phyloP scores from a whole-genome alignment of 2,797 vertebrate species.

The Staurois parvus region DNA sequence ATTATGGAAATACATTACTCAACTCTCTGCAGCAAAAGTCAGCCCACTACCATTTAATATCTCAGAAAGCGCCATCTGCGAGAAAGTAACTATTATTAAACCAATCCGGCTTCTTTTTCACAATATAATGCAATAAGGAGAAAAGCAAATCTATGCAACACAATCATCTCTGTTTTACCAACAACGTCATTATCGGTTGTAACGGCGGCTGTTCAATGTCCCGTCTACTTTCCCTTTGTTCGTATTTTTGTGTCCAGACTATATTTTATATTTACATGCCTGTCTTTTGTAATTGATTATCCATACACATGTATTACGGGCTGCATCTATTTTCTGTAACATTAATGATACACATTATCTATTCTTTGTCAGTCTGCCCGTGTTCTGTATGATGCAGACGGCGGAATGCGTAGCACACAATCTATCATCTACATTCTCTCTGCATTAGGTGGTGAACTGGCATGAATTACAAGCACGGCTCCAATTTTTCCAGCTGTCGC shows the following conservation, averaged over 20 bases:
- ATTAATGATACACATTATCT: constrained; percentile 58
- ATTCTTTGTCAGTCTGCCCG: constrained; percentile 35
- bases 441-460: constrained; percentile 75
- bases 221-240: neutral
- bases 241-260: neutral
- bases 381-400: constrained; percentile 57
- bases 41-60: too few relatives aligned
- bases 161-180: too few relatives aligned
- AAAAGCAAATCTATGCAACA: neutral
- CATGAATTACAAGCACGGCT: constrained; percentile 71
- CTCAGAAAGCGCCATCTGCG: neutral
- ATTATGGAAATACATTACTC: too few relatives aligned
- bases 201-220: neutral
- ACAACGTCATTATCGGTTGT: neutral
- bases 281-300: constrained; percentile 45
- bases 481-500: constrained; percentile 80
- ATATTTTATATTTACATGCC: neutral
- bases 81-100: neutral
- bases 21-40: too few relatives aligned
- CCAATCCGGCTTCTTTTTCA: neutral
- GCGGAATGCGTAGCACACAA: constrained; percentile 51
- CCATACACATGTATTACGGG: constrained; percentile 39
- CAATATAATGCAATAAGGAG: neutral
- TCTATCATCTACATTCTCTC: constrained; percentile 67
- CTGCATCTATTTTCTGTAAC: constrained; percentile 53